Conservation (phyloP, 2,797 vertebrate species). For the Tiaroga cobitis region DNA sequence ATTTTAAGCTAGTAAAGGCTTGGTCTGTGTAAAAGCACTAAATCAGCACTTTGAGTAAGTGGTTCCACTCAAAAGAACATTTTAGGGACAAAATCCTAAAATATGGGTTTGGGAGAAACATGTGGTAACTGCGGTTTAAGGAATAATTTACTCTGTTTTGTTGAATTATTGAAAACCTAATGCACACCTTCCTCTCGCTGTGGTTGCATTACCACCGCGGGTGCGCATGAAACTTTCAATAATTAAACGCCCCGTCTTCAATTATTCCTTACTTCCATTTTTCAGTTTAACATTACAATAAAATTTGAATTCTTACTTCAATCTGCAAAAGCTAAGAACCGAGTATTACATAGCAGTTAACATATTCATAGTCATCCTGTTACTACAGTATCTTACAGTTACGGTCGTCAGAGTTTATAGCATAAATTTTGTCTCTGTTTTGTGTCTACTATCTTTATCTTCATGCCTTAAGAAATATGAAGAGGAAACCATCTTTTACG, state of each 20-base stretch:
- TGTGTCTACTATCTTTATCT: background rate
- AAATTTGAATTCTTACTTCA: conserved; percentile 1
- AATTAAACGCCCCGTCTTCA: conserved; percentile 14
- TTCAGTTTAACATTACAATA: conserved; percentile 2
- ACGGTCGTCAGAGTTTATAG: background rate
- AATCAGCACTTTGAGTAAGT: conserved; percentile 2
- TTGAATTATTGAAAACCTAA: conserved; percentile 35
- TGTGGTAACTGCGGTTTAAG: background rate
- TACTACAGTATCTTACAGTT: background rate
- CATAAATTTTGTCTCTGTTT: conserved; percentile 13
- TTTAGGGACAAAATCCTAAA: background rate
- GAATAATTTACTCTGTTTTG: conserved; percentile 26
- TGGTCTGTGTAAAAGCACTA: conserved; percentile 4
- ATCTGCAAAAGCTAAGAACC: background rate
- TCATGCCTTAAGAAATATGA: background rate
- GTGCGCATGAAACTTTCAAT: background rate
- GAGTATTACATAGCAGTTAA: background rate
- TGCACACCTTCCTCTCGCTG: conserved; percentile 18
- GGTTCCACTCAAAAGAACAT: background rate
- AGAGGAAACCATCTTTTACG: conserved; percentile 20
- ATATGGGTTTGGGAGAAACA: background rate
- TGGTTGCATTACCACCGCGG: background rate
- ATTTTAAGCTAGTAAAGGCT: background rate
- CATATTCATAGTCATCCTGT: background rate
- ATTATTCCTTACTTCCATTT: conserved; percentile 1